A percentile compares a stretch with the other conserved stretches of the same genome.
These are phyloP conservation scores for Sebastes iracundus DNA, from an alignment of 2,797 vertebrate species.

Conservation along the genomic window DNA sequence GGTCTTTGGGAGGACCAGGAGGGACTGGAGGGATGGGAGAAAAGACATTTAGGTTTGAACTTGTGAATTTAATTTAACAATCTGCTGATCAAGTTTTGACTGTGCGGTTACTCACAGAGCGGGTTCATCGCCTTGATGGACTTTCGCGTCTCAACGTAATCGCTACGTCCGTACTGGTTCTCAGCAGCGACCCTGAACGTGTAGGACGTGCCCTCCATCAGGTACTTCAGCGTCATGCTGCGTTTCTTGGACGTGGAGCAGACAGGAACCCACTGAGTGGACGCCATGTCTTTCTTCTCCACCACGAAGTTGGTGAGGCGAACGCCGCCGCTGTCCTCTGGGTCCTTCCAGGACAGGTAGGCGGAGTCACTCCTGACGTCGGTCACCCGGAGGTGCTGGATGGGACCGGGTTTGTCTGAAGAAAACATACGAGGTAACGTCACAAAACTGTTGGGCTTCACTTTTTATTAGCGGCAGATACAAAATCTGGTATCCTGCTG, in stretches of 20 bases:
- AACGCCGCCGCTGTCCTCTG: slow-evolving; percentile 94
- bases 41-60: neutral
- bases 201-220: slow-evolving; percentile 94
- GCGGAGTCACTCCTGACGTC: slow-evolving; percentile 96
- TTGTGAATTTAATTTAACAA: neutral
- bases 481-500: neutral
- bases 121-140: slow-evolving; percentile 97
- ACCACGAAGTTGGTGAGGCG: slow-evolving; percentile 97
- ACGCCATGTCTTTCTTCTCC: slow-evolving; percentile 94
- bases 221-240: slow-evolving; percentile 92
- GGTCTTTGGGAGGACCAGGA: slow-evolving; percentile 96
- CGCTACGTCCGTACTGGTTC: slow-evolving; percentile 96
- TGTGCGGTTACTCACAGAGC: slow-evolving; percentile 88
- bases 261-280: slow-evolving; percentile 92
- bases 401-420: slow-evolving; percentile 95
- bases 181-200: slow-evolving; percentile 97
- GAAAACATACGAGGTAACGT: neutral
- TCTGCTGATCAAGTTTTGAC: neutral
- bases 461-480: neutral
- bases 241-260: slow-evolving; percentile 97
- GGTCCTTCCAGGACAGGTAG: slow-evolving; percentile 98
- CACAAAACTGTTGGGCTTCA: neutral
- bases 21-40: slow-evolving; percentile 83
- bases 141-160: slow-evolving; percentile 90
- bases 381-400: slow-evolving; percentile 92